A percentile compares a stretch with the other conserved stretches of the same genome.
Conservation (phyloP, 2,113 vertebrate genomes). For the Microcebus murinus region DNA sequence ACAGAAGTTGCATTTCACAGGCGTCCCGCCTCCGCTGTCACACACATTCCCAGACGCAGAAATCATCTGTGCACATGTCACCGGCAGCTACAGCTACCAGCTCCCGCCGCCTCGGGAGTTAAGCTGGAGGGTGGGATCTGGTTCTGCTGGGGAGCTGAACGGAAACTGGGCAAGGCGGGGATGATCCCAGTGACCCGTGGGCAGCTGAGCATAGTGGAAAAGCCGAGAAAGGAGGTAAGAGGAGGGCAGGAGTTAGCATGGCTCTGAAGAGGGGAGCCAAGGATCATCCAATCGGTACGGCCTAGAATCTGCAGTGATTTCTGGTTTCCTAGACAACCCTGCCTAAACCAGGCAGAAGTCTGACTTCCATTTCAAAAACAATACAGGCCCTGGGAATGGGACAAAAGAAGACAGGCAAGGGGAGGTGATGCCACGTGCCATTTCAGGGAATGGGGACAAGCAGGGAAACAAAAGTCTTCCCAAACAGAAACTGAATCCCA, state of each 20-base stretch:
- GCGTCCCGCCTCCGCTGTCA: background rate
- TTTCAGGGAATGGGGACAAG: background rate
- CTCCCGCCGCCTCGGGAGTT: background rate
- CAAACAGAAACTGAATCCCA: background rate
- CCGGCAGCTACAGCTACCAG: background rate
- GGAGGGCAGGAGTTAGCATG: background rate
- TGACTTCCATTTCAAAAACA: conserved; percentile 33
- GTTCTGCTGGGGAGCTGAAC: background rate
- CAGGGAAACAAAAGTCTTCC: background rate
- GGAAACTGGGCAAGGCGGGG: background rate
- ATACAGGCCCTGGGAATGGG: background rate
- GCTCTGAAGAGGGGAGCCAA: background rate
- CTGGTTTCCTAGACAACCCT: conserved; percentile 66
- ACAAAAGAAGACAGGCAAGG: background rate
- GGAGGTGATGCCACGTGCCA: background rate
- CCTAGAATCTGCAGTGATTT: background rate
- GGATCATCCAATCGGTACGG: background rate
- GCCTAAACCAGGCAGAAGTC: conserved; percentile 25
- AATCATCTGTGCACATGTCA: background rate
- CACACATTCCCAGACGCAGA: conserved; percentile 50
- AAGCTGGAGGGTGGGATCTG: background rate
- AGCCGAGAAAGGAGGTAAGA: background rate
- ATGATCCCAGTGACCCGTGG: background rate
- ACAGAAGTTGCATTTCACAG: conserved; percentile 38
- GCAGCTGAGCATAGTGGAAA: background rate